Evolutionary conservation across 64 coral and sea anemone genomes (phyloP).

Genomic region (Porites lutea): DNA sequence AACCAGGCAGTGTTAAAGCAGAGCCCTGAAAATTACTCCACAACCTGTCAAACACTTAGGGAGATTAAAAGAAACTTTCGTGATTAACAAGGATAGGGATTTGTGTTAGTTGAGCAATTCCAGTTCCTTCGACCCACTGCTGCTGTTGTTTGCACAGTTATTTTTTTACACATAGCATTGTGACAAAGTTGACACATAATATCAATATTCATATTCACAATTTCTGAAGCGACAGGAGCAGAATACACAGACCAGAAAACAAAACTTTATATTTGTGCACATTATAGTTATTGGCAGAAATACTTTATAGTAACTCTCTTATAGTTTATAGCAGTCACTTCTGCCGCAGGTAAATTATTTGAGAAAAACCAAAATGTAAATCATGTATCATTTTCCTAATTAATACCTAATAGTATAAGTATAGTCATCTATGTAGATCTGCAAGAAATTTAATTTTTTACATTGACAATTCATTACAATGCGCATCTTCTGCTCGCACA

Average conservation of each 20-base stretch:
- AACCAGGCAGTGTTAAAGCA: no score
- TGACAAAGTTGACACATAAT: background rate
- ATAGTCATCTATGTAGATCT: background rate
- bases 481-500: constrained; percentile 39
- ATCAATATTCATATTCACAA: constrained; percentile 43
- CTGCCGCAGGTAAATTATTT: constrained; percentile 10
- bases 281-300: constrained; percentile 8
- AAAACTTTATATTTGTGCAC: background rate
- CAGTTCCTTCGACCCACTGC: background rate
- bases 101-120: background rate
- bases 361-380: constrained; percentile 21
- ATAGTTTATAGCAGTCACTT: constrained; percentile 13
- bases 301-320: constrained; percentile 18
- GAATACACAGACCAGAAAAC: constrained; percentile 18
- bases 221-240: constrained; percentile 22
- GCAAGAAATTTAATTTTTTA: constrained; percentile 50
- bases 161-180: constrained; percentile 25
- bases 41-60: no score
- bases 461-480: constrained; percentile 49
- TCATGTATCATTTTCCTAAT: background rate
- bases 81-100: background rate
- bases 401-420: background rate
- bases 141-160: background rate
- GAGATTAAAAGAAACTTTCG: background rate
- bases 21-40: no score